Evolutionary conservation across 2,888 invertebrate species (phyloP).

Genomic region (Phalera bucephala): DNA sequence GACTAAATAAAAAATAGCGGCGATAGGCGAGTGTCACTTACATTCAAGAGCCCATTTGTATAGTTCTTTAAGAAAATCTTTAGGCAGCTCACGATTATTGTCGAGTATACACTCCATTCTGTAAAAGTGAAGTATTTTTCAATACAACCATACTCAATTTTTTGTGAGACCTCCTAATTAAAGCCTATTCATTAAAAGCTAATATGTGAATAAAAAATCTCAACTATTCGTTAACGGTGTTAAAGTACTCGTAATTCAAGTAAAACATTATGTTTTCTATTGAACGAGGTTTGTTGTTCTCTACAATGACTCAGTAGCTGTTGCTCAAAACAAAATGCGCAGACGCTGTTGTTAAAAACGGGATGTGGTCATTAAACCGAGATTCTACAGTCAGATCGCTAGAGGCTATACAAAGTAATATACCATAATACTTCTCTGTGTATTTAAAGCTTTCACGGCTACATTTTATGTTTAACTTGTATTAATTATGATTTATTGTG

Average conservation of each 20-base stretch:
- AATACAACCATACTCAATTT: too few relatives aligned
- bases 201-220: constrained; percentile 29
- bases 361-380: constrained; percentile 79
- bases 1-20: constrained; percentile 17
- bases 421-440: constrained; percentile 23
- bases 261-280: constrained; percentile 52
- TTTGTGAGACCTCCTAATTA: constrained; percentile 19
- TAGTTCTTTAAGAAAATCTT: constrained; percentile 87
- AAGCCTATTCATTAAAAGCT: constrained; percentile 19
- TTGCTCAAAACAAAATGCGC: constrained; percentile 69
- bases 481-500: neutral
- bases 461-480: neutral
- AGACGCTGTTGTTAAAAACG: constrained; percentile 67
- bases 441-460: neutral
- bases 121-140: too few relatives aligned
- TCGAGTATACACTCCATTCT: constrained; percentile 86
- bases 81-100: constrained; percentile 84
- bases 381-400: constrained; percentile 63
- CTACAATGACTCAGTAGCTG: constrained; percentile 64
- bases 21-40: constrained; percentile 71
- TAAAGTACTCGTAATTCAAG: too few relatives aligned
- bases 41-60: constrained; percentile 93
- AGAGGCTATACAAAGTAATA: constrained; percentile 32
- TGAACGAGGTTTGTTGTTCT: constrained; percentile 69
- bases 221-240: too few relatives aligned